These are phyloP conservation scores for Patiria miniata DNA, from an alignment of 35 echinoderm and acorn worm genomes.

Conservation along the genomic window DNA sequence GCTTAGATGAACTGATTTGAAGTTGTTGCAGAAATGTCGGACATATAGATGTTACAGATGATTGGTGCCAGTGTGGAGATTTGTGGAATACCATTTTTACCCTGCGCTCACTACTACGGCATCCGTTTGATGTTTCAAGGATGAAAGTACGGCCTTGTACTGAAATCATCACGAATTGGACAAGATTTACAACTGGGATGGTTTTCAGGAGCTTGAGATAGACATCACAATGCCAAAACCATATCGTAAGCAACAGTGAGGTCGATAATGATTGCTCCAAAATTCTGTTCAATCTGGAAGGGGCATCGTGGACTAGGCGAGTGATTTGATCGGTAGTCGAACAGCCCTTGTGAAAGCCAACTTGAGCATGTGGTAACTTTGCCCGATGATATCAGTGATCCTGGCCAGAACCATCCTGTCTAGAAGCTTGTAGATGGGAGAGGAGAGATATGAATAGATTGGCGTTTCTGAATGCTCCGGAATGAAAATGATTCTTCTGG, in stretches of 20 bases:
- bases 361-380: background rate
- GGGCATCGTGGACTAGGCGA: background rate
- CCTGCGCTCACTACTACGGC: background rate
- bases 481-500: too few species aligned
- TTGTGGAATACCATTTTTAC: background rate
- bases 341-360: background rate
- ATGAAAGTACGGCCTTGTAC: background rate
- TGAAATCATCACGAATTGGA: background rate
- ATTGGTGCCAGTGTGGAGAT: background rate
- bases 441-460: background rate
- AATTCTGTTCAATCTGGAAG: background rate
- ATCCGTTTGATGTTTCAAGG: background rate
- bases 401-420: background rate
- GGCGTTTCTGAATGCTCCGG: too few species aligned
- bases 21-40: background rate
- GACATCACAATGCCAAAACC: background rate
- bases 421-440: background rate
- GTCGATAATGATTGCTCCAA: background rate
- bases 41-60: background rate
- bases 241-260: background rate
- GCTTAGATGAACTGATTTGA: background rate
- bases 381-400: background rate
- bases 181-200: background rate
- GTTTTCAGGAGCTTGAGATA: conserved; percentile 24
- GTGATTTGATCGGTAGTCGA: conserved; percentile 12